Base-by-base conservation (phyloP, 2,113 vertebrate genomes). In the Oostethus manadensis region DNA sequence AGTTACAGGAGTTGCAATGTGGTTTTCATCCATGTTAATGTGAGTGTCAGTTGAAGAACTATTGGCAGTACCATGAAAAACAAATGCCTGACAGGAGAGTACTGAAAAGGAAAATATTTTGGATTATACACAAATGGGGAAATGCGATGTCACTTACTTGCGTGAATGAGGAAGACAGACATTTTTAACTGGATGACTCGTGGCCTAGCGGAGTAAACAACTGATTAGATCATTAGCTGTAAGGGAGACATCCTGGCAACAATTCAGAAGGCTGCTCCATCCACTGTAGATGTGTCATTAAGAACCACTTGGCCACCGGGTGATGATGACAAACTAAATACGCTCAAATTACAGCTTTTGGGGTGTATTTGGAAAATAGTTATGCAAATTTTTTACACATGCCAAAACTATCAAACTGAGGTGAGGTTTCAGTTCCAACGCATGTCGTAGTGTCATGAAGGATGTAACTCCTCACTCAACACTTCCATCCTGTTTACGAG, bases 401-500 rank as follows among this genome's bases (percentile, higher is more conserved):
- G n/a, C 15, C 3, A 10, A 55, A 21, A 13, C 22, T 44, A 23
- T 57, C 26, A 21, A n/a, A 10, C 21, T 57, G 9, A 58, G 26
- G 22, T 47, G 43, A 58, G 64, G 71, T 75, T 70, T 65, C 64
- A 51, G 64, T 68, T 70, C 62, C 59, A 46, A 62, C 74, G 71
- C 55, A 57, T 69, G 68, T 84, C 70, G 61, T 43, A 70, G 61
- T 81, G 81, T 87, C 76, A 84, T 72, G 72, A 76, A 88, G 89
- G 87, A 90, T 84, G 85, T 88, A 88, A 90, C 87, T 84, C 75
- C 75, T 89, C 89, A 89, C 79, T 89, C 87, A 86, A 76, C 83
- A 77, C 79, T 85, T 82, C 83, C 86, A 90, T 91, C 89, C 90
- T 90, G 89, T 91, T 91, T 90, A 88, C 86, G 56, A 82, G 82